A percentile compares a stretch with the other conserved stretches of the same genome.
Evolutionary conservation across 1,140 invertebrate species (phyloP).

Genomic region (Megalopta genalis): DNA sequence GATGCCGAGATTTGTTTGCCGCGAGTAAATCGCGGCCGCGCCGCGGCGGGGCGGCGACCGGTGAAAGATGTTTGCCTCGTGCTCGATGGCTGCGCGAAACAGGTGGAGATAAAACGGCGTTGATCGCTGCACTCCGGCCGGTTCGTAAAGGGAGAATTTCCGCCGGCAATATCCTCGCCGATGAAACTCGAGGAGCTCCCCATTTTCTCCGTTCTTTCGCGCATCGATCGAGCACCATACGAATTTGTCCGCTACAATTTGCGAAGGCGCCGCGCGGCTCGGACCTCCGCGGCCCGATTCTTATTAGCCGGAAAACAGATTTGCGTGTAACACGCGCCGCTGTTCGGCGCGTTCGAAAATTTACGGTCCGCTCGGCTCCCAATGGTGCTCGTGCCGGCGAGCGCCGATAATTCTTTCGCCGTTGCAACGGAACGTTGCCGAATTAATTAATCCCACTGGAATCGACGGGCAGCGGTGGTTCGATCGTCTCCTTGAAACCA

Average conservation of each 20-base stretch:
- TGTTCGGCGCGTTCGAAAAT: background rate
- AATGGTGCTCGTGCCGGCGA: background rate
- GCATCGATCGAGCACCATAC: too few relatives aligned
- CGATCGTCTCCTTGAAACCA: background rate
- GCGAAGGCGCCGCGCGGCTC: too few relatives aligned
- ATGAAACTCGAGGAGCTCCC: too few relatives aligned
- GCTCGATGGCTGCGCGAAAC: background rate
- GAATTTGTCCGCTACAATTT: too few relatives aligned
- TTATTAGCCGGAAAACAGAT: background rate
- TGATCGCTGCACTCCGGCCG: too few relatives aligned
- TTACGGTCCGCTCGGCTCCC: background rate
- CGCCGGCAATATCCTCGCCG: too few relatives aligned
- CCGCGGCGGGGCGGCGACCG: background rate
- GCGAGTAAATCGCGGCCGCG: background rate
- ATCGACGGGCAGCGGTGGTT: background rate
- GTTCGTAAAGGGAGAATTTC: background rate
- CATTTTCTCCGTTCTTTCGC: too few relatives aligned
- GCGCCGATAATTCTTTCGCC: slow-evolving; percentile 10
- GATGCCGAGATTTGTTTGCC: slow-evolving; percentile 19
- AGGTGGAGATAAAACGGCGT: too few relatives aligned
- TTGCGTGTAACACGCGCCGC: background rate
- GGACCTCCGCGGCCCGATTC: background rate
- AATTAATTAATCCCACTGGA: slow-evolving; percentile 40
- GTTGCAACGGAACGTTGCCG: slow-evolving; percentile 10
- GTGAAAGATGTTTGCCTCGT: slow-evolving; percentile 18